Conservation (phyloP, 2,113 vertebrate species). For the Falco punctatus region DNA sequence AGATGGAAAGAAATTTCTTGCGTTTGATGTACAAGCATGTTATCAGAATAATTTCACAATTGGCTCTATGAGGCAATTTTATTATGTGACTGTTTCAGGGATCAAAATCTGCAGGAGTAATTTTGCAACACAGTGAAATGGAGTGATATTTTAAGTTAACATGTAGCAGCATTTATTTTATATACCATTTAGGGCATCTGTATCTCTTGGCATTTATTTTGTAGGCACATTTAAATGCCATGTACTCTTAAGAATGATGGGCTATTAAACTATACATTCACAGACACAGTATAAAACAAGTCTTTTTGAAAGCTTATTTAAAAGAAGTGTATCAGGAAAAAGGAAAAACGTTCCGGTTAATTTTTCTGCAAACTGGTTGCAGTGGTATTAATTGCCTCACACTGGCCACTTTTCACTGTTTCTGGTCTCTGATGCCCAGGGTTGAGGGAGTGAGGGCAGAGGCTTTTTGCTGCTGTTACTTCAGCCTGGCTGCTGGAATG, state of each 20-base stretch:
- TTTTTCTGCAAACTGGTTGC: neutral
- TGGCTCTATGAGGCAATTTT: neutral
- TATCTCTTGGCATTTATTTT: neutral
- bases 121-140: neutral
- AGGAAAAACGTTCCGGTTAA: neutral
- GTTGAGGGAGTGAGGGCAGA: neutral
- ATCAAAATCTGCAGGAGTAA: neutral
- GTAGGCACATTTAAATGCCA: neutral
- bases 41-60: neutral
- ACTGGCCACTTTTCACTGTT: neutral
- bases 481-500: neutral
- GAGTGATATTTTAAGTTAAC: neutral
- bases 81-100: neutral
- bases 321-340: neutral
- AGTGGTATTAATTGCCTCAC: neutral
- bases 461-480: neutral
- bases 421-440: neutral
- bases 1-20: neutral
- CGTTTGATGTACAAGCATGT: neutral
- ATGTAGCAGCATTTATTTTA: neutral
- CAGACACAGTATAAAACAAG: neutral
- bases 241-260: neutral
- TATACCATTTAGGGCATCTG: neutral
- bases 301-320: neutral
- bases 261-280: neutral